Base-by-base conservation (phyloP, 2,797 vertebrate genomes). In the Mico argentatus region DNA sequence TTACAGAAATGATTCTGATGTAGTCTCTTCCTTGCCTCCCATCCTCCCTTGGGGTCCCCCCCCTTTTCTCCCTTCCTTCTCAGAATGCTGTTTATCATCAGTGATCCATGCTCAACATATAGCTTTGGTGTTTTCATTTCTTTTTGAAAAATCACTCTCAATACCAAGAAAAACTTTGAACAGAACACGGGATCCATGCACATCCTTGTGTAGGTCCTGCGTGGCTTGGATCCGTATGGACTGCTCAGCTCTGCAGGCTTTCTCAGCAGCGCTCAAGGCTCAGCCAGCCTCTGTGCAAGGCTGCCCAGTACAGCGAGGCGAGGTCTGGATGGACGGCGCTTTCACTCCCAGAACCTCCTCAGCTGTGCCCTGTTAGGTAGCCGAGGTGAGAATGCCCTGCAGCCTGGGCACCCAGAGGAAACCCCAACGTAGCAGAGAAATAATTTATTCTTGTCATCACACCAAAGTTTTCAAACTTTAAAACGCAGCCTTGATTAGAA, bases 401-500 rank as follows among this genome's bases (percentile, higher is more conserved):
- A 79, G 77, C 70, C 88, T 24, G 85, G 88, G 88, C 44, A 94
- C 82, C 30, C 2, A 0, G 12, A 57, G 33, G 41, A 96, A 96
- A 59, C 50, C 12, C 82, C 80, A 88, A 36, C 0, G 46, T 96
- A 59, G 64, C 83, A 92, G 82, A 88, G 82, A 72, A 95, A 81
- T 26, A 41, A 57, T 70, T 84, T 77, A 80, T 97, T 82, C 75
- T 89, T 90, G 81, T 76, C 59, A 88, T 75, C 96, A 50, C 80
- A 97, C 90, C 87, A 76, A 95, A 95, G 96, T 96, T 96, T 98
- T 89, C 91, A 93, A 96, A 96, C 91, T 94, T 96, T 94, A 90
- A 96, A 94, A 97, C 19, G 0, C 36, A 84, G 39, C 0, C 72
- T 93, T 79, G 81, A 82, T 59, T 76, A 94, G 55, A 93, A 95